Evolutionary conservation across 1,140 invertebrate species (phyloP).

Genomic region (Drosophila pseudoananassae): DNA sequence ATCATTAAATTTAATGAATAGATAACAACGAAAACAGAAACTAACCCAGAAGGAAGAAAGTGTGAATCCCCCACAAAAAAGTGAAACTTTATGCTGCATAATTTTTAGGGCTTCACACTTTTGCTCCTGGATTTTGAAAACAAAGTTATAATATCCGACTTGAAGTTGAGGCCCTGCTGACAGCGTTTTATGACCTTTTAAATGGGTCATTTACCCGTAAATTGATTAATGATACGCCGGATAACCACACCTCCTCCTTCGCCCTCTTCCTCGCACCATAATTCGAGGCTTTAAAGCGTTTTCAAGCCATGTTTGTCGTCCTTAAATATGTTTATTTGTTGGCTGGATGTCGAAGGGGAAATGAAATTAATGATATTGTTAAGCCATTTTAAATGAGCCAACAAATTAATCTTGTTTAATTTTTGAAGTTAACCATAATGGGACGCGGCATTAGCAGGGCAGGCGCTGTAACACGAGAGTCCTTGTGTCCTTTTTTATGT

Average conservation of each 20-base stretch:
- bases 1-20: conserved; percentile 78
- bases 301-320: conserved; percentile 39
- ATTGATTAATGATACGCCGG: conserved; percentile 50
- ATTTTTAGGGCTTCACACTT: conserved; percentile 7
- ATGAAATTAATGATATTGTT: conserved; percentile 73
- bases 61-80: background rate
- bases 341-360: conserved; percentile 9
- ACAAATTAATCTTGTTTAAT: conserved; percentile 77
- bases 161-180: conserved; percentile 23
- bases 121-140: background rate
- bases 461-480: conserved; percentile 12
- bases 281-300: conserved; percentile 32
- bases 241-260: background rate
- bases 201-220: conserved; percentile 39
- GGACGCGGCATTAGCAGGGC: conserved; percentile 40
- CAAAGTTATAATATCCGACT: conserved; percentile 13
- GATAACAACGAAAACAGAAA: conserved; percentile 41
- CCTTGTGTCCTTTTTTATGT: conserved; percentile 12
- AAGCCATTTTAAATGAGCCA: conserved; percentile 58
- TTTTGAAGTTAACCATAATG: conserved; percentile 43
- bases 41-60: conserved; percentile 1
- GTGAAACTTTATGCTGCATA: conserved; percentile 1
- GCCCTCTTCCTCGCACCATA: background rate
- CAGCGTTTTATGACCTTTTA: conserved; percentile 47
- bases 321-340: conserved; percentile 30